phyloP scores from a whole-genome alignment of 2,888 invertebrate species.

The Matsumyia berberina region DNA sequence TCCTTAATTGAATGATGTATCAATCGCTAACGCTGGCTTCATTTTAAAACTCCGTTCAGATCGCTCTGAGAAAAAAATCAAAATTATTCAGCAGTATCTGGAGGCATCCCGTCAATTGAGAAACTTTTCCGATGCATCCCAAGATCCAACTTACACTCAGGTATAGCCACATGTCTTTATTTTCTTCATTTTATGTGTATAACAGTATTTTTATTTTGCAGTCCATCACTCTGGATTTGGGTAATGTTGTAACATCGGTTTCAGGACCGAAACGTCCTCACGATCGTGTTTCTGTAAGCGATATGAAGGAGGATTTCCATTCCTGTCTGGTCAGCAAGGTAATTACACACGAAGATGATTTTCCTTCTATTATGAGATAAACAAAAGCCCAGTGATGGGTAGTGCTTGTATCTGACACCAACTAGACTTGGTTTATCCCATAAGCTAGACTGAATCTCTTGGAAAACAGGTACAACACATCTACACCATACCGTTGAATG shows the following conservation, averaged over 20 bases:
- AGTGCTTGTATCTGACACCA: slow-evolving; percentile 77
- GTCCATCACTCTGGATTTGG: slow-evolving; percentile 89
- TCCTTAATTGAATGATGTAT: not conserved
- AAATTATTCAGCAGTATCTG: slow-evolving; percentile 92
- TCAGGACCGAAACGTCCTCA: slow-evolving; percentile 99
- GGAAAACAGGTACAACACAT: not conserved
- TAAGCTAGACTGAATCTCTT: slow-evolving; percentile 75
- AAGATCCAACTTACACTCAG: slow-evolving; percentile 94
- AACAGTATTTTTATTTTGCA: slow-evolving; percentile 57
- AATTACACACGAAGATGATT: slow-evolving; percentile 83
- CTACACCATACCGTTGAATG: slow-evolving; percentile 5
- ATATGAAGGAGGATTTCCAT: slow-evolving; percentile 95
- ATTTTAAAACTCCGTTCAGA: slow-evolving; percentile 87
- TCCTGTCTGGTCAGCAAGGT: slow-evolving; percentile 95
- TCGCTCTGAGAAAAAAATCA: slow-evolving; percentile 90
- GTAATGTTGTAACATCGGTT: slow-evolving; percentile 95
- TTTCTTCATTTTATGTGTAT: not conserved
- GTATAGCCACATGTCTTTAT: slow-evolving; percentile 78
- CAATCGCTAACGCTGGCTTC: not conserved
- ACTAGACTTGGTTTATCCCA: slow-evolving; percentile 84
- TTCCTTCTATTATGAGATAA: slow-evolving; percentile 82
- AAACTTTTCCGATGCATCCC: slow-evolving; percentile 89
- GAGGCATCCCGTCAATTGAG: slow-evolving; percentile 92
- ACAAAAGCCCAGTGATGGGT: slow-evolving; percentile 85
- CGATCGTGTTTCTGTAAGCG: slow-evolving; percentile 94